Evolutionary conservation across 2,113 vertebrate genomes (phyloP).

Genomic region (Craseonycteris thonglongyai): DNA sequence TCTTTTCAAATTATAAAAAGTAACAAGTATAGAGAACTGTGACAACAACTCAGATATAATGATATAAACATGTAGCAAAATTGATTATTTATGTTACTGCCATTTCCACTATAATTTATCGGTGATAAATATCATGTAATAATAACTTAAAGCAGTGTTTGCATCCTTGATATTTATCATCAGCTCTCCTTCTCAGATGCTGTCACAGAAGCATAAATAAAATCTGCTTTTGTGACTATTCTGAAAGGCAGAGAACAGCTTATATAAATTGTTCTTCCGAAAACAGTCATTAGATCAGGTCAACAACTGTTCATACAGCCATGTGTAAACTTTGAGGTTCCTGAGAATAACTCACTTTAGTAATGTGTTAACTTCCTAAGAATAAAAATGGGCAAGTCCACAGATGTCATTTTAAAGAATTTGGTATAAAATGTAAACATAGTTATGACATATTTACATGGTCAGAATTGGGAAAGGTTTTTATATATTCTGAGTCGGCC

Average conservation of each 20-base stretch:
- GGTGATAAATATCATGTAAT: neutral
- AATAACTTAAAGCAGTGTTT: neutral
- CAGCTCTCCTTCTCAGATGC: neutral
- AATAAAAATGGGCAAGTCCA: neutral
- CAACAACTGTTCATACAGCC: neutral
- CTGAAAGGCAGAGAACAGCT: neutral
- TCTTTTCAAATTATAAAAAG: neutral
- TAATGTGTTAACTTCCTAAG: neutral
- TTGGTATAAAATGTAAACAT: slow-evolving; percentile 12
- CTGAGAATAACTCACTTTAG: neutral
- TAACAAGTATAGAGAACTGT: neutral
- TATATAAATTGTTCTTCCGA: neutral
- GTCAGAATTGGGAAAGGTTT: neutral
- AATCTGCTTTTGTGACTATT: slow-evolving; percentile 1
- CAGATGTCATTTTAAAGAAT: neutral
- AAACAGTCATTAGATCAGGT: neutral
- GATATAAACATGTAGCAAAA: neutral
- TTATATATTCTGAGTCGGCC: neutral
- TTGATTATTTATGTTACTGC: neutral
- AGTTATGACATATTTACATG: neutral
- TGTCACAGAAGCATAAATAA: neutral
- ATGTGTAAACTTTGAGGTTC: neutral
- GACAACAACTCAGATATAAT: neutral
- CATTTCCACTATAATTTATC: neutral
- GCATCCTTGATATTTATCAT: neutral